Conservation (phyloP, 2,113 vertebrate genomes). For the Sigmodon hispidus region DNA sequence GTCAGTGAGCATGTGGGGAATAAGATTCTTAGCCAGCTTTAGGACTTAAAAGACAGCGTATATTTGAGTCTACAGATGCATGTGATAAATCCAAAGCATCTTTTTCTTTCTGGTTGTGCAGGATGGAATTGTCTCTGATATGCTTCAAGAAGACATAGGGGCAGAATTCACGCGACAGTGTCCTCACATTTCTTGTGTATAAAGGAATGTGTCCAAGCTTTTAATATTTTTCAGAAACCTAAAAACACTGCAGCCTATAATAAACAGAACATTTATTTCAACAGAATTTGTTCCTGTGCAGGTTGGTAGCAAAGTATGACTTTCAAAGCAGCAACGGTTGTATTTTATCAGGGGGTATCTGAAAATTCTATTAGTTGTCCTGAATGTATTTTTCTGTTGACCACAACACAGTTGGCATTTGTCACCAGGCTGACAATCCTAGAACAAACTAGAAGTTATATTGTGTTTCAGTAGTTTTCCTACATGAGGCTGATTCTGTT, state of each 20-base stretch:
- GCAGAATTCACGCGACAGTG: not conserved
- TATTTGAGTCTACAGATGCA: not conserved
- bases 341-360: constrained; percentile 44
- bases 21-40: not conserved
- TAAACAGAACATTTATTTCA: constrained; percentile 53
- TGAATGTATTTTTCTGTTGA: constrained; percentile 45
- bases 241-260: constrained; percentile 33
- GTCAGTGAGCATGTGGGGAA: not conserved
- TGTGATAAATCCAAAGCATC: not conserved
- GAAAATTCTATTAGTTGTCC: constrained; percentile 67
- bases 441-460: constrained; percentile 53
- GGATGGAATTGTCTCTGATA: not conserved
- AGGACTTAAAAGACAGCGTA: not conserved
- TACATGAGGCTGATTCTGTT: constrained; percentile 14
- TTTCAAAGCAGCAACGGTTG: constrained; percentile 24
- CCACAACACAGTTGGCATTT: constrained; percentile 48
- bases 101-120: not conserved
- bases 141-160: not conserved
- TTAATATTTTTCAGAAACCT: constrained; percentile 23
- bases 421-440: constrained; percentile 62
- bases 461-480: constrained; percentile 78
- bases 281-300: constrained; percentile 33
- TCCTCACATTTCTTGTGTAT: not conserved
- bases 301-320: not conserved
- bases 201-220: constrained; percentile 19